phyloP scores from a whole-genome alignment of 1,140 invertebrate species.

The Aporrectodea caliginosa region DNA sequence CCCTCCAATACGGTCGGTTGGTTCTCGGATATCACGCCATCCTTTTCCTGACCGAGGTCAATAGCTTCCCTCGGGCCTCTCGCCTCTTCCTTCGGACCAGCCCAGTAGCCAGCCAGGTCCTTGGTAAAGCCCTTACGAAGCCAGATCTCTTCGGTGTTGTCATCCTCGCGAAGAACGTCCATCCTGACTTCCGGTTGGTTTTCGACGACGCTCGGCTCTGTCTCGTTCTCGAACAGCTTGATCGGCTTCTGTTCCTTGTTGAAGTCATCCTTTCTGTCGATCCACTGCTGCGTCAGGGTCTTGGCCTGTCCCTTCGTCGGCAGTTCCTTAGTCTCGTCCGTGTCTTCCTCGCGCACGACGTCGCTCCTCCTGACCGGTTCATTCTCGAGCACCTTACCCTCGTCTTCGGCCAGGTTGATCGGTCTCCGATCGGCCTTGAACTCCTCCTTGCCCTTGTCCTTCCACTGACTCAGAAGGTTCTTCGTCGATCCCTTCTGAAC shows the following conservation, averaged over 20 bases:
- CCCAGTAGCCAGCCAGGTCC: slow-evolving; percentile 12
- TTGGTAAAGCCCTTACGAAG: slow-evolving; percentile 7
- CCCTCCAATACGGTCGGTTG: neutral
- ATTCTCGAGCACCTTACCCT: slow-evolving; percentile 28
- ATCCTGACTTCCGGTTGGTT: slow-evolving; percentile 18
- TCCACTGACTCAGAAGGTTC: slow-evolving; percentile 21
- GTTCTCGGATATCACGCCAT: slow-evolving; percentile 8
- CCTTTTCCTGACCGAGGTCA: neutral
- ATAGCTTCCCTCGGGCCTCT: neutral
- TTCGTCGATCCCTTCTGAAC: slow-evolving; percentile 19
- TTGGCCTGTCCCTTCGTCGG: slow-evolving; percentile 15
- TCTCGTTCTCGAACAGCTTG: slow-evolving; percentile 16
- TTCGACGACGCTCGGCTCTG: slow-evolving; percentile 12
- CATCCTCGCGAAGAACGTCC: slow-evolving; percentile 18
- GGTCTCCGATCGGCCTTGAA: neutral
- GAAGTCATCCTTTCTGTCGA: slow-evolving; percentile 13
- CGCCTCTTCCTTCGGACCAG: slow-evolving; percentile 1
- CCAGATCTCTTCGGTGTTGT: neutral
- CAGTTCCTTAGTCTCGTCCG: neutral
- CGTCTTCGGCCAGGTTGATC: slow-evolving; percentile 20
- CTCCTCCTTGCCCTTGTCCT: slow-evolving; percentile 20
- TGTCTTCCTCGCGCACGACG: slow-evolving; percentile 23
- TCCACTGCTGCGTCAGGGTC: slow-evolving; percentile 11
- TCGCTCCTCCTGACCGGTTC: slow-evolving; percentile 19
- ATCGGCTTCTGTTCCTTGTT: slow-evolving; percentile 16